Conservation (phyloP, 2,888 invertebrate species). For the Buathra laborator region DNA sequence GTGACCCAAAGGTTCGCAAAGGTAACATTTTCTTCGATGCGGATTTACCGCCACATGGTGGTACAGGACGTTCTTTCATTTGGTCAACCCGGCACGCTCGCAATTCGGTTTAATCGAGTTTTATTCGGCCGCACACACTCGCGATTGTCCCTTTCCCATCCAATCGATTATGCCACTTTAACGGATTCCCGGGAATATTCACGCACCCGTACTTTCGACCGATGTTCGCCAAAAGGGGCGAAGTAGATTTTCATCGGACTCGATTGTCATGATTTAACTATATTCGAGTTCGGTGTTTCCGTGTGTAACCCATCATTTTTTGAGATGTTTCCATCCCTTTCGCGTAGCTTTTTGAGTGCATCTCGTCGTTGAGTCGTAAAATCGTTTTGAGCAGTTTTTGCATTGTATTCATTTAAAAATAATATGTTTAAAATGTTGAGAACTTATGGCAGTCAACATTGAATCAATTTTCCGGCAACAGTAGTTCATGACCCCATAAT, state of each 20-base stretch:
- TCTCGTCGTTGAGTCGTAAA: no score
- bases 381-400: no score
- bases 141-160: slow-evolving; percentile 17
- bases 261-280: slow-evolving; percentile 21
- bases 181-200: slow-evolving; percentile 47
- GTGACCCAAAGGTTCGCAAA: background rate
- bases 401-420: no score
- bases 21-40: slow-evolving; percentile 58
- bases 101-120: slow-evolving; percentile 65
- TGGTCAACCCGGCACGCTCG: slow-evolving; percentile 56
- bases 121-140: slow-evolving; percentile 51
- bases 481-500: no score
- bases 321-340: background rate
- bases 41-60: slow-evolving; percentile 57
- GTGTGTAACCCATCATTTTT: slow-evolving; percentile 25
- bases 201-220: slow-evolving; percentile 23
- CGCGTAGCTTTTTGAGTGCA: no score
- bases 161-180: slow-evolving; percentile 67
- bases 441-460: no score
- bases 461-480: no score
- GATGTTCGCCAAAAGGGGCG: slow-evolving; percentile 4
- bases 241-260: slow-evolving; percentile 33
- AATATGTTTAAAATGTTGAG: no score
- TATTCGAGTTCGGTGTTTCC: slow-evolving; percentile 26
- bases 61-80: slow-evolving; percentile 64